Evolutionary conservation across 2,113 vertebrate species (phyloP).

Genomic region (Furnarius figulus): DNA sequence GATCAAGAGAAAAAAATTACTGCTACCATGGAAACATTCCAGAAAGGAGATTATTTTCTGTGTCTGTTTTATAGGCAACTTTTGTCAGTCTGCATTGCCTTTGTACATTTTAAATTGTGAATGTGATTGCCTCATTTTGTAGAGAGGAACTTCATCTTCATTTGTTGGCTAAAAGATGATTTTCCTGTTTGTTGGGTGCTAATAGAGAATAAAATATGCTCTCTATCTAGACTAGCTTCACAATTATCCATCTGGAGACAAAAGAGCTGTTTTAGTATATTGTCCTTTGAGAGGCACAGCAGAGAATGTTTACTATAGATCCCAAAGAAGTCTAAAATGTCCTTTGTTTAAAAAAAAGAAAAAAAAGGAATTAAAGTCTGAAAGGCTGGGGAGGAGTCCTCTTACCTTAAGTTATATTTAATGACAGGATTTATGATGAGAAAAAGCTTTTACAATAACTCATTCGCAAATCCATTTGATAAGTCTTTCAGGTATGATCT

Average conservation of each 20-base stretch:
- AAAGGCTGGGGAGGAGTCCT: neutral
- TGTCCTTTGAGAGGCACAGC: neutral
- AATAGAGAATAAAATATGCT: neutral
- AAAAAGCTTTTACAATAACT: neutral
- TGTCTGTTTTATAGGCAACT: neutral
- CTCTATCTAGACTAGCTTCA: neutral
- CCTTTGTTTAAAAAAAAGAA: neutral
- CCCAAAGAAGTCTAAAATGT: neutral
- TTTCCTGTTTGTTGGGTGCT: neutral
- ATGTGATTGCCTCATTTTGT: neutral
- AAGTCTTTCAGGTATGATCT: neutral
- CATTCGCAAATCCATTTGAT: neutral
- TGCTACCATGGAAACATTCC: slow-evolving; percentile 60
- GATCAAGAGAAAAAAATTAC: neutral
- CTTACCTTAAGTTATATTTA: neutral
- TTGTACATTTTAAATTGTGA: neutral
- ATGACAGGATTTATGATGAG: neutral
- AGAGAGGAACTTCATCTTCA: neutral
- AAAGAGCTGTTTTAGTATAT: neutral
- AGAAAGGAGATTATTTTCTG: neutral
- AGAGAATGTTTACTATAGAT: neutral
- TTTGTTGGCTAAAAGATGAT: neutral
- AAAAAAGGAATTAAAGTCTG: neutral
- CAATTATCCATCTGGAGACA: neutral
- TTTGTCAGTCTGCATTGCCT: neutral